These are phyloP conservation scores for Ypsolopha sequella DNA, from an alignment of 2,888 invertebrate genomes.

Conservation along the genomic window DNA sequence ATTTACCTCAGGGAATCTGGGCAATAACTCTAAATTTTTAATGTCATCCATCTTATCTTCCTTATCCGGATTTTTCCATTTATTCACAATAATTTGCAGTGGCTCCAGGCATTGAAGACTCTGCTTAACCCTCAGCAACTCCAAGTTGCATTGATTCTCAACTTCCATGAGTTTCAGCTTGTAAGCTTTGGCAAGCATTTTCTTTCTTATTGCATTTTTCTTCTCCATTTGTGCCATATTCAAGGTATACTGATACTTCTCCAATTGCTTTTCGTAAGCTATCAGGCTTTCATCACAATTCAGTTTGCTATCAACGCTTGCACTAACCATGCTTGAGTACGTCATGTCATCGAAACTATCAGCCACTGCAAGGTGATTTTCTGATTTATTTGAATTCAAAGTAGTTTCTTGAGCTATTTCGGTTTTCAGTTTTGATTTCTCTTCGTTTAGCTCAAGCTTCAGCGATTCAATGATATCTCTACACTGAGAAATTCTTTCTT, in stretches of 20 bases:
- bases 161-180: slow-evolving; percentile 53
- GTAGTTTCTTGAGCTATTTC: slow-evolving; percentile 13
- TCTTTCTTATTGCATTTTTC: slow-evolving; percentile 55
- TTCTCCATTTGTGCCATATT: slow-evolving; percentile 58
- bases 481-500: slow-evolving; percentile 49
- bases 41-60: slow-evolving; percentile 31
- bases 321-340: slow-evolving; percentile 25
- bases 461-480: slow-evolving; percentile 47
- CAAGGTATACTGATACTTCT: slow-evolving; percentile 54
- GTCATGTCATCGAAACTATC: slow-evolving; percentile 8
- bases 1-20: slow-evolving; percentile 41
- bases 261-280: slow-evolving; percentile 57
- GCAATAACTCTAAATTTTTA: slow-evolving; percentile 43
- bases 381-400: no score
- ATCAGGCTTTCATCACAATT: slow-evolving; percentile 47
- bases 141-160: slow-evolving; percentile 62
- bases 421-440: slow-evolving; percentile 41
- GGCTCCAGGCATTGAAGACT: slow-evolving; percentile 58
- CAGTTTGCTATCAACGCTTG: slow-evolving; percentile 40
- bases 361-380: not conserved
- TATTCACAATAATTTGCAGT: slow-evolving; percentile 45
- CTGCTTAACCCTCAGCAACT: slow-evolving; percentile 53
- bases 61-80: slow-evolving; percentile 36
- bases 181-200: slow-evolving; percentile 60
- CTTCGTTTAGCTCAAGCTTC: slow-evolving; percentile 46